Conservation (phyloP, 2,888 invertebrate genomes). For the Cistogaster globosa region DNA sequence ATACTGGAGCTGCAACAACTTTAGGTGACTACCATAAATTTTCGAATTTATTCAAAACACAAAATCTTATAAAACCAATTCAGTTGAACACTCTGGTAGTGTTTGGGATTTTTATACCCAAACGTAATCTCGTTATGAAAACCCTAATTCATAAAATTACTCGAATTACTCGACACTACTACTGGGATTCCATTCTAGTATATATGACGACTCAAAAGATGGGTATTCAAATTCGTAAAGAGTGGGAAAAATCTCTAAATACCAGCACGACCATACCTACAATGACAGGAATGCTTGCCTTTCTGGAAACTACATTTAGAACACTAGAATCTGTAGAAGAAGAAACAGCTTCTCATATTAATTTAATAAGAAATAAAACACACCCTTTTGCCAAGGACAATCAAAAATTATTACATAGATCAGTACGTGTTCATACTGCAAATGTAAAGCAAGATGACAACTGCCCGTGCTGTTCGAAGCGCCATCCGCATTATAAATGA, state of each 20-base stretch:
- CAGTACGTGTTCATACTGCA: not conserved
- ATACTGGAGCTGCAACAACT: too few relatives aligned
- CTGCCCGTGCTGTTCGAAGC: conserved; percentile 26
- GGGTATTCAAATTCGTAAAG: not conserved
- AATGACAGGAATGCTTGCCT: not conserved
- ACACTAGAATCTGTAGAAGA: conserved; percentile 2
- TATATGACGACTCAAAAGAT: conserved; percentile 19
- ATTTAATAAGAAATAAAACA: not conserved
- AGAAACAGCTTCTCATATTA: not conserved
- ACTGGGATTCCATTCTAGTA: conserved; percentile 27
- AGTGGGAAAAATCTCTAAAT: conserved; percentile 23
- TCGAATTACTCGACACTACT: conserved; percentile 26
- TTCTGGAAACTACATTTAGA: conserved; percentile 2
- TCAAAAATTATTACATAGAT: not conserved
- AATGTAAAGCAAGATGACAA: not conserved
- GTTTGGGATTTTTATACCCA: too few relatives aligned
- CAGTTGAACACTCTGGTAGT: too few relatives aligned
- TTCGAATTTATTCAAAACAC: too few relatives aligned
- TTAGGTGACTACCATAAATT: too few relatives aligned
- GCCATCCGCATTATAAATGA: conserved; percentile 41
- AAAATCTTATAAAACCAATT: too few relatives aligned
- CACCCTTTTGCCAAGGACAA: not conserved
- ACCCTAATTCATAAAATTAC: too few relatives aligned
- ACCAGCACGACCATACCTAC: not conserved
- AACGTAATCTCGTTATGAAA: too few relatives aligned